Evolutionary conservation across 64 coral and sea anemone genomes (phyloP).

Genomic region (Dendrophyllia cribrosa): DNA sequence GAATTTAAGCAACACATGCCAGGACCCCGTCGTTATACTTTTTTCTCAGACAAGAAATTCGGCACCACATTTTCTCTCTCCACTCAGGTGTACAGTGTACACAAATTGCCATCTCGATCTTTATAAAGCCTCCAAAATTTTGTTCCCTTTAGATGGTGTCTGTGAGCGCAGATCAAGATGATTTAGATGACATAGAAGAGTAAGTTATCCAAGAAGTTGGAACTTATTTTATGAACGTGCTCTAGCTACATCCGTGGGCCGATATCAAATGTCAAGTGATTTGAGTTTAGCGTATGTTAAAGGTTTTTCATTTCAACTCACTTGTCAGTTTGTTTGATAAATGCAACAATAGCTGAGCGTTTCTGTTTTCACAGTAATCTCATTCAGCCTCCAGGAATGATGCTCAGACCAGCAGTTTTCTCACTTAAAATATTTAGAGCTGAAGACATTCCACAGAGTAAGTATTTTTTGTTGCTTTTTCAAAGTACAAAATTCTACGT

Average conservation of each 20-base stretch:
- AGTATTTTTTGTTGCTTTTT: background rate
- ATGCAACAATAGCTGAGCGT: background rate
- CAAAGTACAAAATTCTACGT: background rate
- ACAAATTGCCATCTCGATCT: no score
- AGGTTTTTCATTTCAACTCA: background rate
- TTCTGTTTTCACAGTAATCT: constrained; percentile 68
- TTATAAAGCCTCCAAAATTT: background rate
- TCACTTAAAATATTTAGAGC: constrained; percentile 88
- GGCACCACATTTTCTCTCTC: no score
- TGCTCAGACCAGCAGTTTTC: constrained; percentile 90
- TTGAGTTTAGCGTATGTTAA: no score
- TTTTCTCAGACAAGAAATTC: no score
- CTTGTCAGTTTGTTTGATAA: background rate
- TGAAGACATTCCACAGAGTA: constrained; percentile 98
- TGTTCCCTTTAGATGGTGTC: constrained; percentile 28
- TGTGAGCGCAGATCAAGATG: constrained; percentile 53
- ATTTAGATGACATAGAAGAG: constrained; percentile 86
- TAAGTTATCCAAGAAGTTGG: constrained; percentile 35
- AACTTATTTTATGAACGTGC: no score
- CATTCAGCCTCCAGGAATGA: constrained; percentile 93
- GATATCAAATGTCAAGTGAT: no score
- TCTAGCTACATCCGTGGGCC: background rate
- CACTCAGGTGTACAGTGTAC: no score
- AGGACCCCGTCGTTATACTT: no score
- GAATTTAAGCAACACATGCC: no score